Base-by-base conservation (phyloP, 2,888 invertebrate genomes). In the Barypeithes pellucidus region DNA sequence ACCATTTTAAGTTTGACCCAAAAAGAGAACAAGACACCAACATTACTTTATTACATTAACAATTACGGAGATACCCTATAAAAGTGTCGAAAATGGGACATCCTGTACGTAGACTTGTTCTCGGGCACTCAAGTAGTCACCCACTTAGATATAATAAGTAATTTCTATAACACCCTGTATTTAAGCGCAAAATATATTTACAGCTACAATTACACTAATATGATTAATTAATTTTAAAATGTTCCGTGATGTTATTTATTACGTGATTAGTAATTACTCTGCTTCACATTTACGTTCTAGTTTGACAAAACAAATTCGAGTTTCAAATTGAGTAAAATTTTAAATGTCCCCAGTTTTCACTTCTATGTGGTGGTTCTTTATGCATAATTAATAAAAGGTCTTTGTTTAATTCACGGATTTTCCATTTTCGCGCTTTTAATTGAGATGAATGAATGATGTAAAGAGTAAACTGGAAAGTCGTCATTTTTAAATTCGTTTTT, bases 401-500 rank as follows among this genome's bases (percentile, higher is more conserved):
- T 57, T 33, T 52, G 52, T 52, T 57, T 57, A 57, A 16, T 14
- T 52, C 29, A 52, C 9, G 12, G 24, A 57, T 57, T 33, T 57
- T 57, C 33, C 54, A 57, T 57, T 57, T 57, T 18, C 54, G 12
- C 33, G 18, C 22, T 24, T 57, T 57, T 57, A 57, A 57, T 57
- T 33, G 54, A 18, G 18, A 57, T 57, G 33, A 57, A 29, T 29
- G 14, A 52, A 33, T 57, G 33, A 24, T 24, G 22, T 12, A 22
- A 20, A 50, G 5, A 50, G 33, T 29, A 9, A 57, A 33, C 24
- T 11, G 18, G 36, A 57, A 57, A 50, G 16, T 16, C 24, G n/a
- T 50, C 22, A 57, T 33, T 33, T 57, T 54, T 57, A 29, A 57
- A 33, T 18, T 33, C 29, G 14, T 52, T 52, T 52, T 24, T 24